Conservation (phyloP, 1,140 invertebrate genomes). For the Zaprionus capensis region DNA sequence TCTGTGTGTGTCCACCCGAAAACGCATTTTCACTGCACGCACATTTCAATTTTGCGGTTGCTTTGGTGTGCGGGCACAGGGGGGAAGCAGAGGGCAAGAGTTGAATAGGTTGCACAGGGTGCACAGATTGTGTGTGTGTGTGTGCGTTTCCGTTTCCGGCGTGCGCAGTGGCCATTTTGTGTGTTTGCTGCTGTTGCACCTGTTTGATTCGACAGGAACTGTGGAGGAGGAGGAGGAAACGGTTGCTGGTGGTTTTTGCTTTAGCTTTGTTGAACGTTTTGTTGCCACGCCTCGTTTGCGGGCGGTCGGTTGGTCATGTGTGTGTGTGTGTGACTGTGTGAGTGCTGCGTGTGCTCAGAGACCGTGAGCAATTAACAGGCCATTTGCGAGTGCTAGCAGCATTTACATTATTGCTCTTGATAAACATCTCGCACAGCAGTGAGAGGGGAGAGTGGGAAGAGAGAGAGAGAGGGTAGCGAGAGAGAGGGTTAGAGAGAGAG, state of each 20-base stretch:
- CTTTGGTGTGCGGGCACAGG: background rate
- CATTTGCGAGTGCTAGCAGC: conserved; percentile 55
- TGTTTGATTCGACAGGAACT: conserved; percentile 58
- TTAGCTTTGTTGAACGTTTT: conserved; percentile 27
- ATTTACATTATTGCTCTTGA: conserved; percentile 54
- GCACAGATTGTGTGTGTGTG: background rate
- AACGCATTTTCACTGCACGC: conserved; percentile 66
- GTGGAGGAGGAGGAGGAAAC: background rate
- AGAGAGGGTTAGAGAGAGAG: background rate
- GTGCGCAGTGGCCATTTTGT: conserved; percentile 34
- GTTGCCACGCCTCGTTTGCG: conserved; percentile 19
- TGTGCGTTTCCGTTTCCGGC: conserved; percentile 22
- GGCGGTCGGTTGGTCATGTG: background rate
- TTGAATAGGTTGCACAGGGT: background rate
- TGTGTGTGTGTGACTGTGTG: background rate
- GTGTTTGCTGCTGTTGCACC: conserved; percentile 40
- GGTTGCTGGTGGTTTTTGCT: background rate
- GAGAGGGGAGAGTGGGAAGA: background rate
- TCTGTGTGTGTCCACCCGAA: conserved; percentile 25
- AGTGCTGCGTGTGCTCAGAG: conserved; percentile 12
- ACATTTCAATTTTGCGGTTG: conserved; percentile 66
- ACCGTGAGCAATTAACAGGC: conserved; percentile 61
- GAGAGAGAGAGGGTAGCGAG: background rate
- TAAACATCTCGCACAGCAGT: conserved; percentile 43
- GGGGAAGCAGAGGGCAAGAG: background rate